Base-by-base conservation (phyloP, 2,797 vertebrate genomes). In the Brotula barbata region DNA sequence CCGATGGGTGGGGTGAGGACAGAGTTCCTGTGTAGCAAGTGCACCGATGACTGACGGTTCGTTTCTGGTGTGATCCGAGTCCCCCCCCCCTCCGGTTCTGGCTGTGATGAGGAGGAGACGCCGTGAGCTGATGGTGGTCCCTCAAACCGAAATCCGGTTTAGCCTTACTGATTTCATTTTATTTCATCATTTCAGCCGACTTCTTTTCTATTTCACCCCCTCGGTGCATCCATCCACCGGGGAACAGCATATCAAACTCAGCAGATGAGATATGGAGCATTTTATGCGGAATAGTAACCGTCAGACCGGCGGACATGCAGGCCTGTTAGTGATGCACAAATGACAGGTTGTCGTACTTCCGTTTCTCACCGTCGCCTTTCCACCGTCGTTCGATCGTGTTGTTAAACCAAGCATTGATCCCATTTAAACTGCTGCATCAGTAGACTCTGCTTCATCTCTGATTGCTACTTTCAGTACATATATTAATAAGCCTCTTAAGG, bases 1-100 rank as follows among this genome's bases (percentile, higher is more conserved):
- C 75, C n/a, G 76, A 86, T 89, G 91, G 89, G 89, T 90, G 90
- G 89, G 89, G 90, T 82, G 87, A 83, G 69, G 68, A 73, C 73
- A 80, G 85, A 63, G 71, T 55, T 60, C 47, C 65, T 48, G 72
- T 68, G 78, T 61, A 68, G 80, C 85, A 73, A 85, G 83, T 84
- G 80, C 84, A 67, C 60, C 1, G 73, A 55, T 62, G 78, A 31
- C 45, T 45, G 85, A 80, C 76, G 71, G 71, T 69, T 40, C 28
- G 2, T 41, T 58, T 58, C 28, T 4, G 49, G 25, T 12, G 20
- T 1, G 56, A 50, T 57, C 11, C 4, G 28, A 0, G 51, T 11
- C 11, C 44, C 25, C 53, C 28, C 14, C 2, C n/a, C 9, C 23
- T 2, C 6, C 37, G 22, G 37, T 42, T 45, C 25, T 22, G n/a